Conservation (phyloP, 2,113 vertebrate genomes). For the Nycticryphes semicollaris region DNA sequence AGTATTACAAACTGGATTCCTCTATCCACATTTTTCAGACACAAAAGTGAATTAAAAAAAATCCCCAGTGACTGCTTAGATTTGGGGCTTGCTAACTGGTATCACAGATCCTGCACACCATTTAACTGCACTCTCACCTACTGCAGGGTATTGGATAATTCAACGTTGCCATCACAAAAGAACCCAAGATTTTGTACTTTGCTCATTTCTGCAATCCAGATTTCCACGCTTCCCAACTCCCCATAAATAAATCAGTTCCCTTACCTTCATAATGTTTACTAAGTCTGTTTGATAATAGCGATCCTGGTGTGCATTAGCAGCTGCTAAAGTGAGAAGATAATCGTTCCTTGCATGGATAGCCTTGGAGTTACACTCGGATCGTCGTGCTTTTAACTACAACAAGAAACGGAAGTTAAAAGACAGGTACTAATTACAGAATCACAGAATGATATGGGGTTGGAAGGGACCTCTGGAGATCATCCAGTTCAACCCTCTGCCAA, state of each 20-base stretch:
- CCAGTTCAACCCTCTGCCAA: no score
- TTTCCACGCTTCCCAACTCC: background rate
- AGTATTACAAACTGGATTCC: background rate
- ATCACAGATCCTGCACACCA: no score
- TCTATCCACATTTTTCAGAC: background rate
- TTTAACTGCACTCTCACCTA: rapidly evolving
- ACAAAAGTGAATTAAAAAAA: background rate
- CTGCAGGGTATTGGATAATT: rapidly evolving
- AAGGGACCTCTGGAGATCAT: no score
- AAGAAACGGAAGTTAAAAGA: background rate
- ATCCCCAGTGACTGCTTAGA: background rate
- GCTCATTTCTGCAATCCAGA: no score
- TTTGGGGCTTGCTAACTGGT: background rate
- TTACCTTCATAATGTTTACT: conserved; percentile 91
- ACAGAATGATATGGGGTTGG: no score
- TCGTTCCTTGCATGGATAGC: conserved; percentile 96
- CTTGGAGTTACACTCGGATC: conserved; percentile 95
- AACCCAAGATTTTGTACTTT: rapidly evolving
- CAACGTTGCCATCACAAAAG: rapidly evolving
- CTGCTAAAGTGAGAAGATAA: conserved; percentile 95
- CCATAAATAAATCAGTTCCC: background rate
- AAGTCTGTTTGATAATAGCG: conserved; percentile 96
- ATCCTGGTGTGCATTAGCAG: conserved; percentile 96
- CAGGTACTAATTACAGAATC: background rate
- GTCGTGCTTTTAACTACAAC: conserved; percentile 93